Percentiles rank a stretch among this genome's conserved stretches.
phyloP scores from a whole-genome alignment of 2,797 vertebrate species.

The Podarcis siculus region DNA sequence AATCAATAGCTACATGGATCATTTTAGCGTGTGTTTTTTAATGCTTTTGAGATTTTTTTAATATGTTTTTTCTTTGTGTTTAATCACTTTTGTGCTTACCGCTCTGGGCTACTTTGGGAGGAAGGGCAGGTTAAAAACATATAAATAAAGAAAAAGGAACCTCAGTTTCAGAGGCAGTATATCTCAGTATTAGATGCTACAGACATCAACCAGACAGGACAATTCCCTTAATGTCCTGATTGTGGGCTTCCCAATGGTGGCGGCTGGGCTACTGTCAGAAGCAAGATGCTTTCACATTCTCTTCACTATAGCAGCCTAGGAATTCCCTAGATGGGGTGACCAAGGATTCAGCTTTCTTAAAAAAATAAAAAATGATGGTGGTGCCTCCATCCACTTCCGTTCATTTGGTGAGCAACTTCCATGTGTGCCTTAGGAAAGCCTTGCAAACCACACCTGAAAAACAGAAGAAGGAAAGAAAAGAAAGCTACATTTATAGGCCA shows the following conservation, averaged over 20 bases:
- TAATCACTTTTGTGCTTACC: too few species aligned
- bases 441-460: constrained; percentile 34
- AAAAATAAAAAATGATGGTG: too few species aligned
- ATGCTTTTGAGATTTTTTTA: too few species aligned
- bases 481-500: not conserved
- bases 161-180: not conserved
- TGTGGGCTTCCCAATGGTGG: not conserved
- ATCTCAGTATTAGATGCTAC: not conserved
- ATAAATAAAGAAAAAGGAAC: too few species aligned
- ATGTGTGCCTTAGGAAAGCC: not conserved
- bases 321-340: not conserved
- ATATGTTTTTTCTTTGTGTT: too few species aligned
- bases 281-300: not conserved
- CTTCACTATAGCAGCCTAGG: not conserved
- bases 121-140: too few species aligned
- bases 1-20: too few species aligned
- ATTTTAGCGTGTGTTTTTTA: too few species aligned
- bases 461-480: not conserved
- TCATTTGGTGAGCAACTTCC: not conserved
- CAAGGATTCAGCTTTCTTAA: too few species aligned
- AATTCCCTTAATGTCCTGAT: constrained; percentile 14
- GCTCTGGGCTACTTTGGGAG: too few species aligned
- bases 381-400: too few species aligned
- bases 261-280: not conserved
- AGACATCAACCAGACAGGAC: not conserved